phyloP scores from a whole-genome alignment of 2,797 vertebrate genomes.

The Paguma larvata region DNA sequence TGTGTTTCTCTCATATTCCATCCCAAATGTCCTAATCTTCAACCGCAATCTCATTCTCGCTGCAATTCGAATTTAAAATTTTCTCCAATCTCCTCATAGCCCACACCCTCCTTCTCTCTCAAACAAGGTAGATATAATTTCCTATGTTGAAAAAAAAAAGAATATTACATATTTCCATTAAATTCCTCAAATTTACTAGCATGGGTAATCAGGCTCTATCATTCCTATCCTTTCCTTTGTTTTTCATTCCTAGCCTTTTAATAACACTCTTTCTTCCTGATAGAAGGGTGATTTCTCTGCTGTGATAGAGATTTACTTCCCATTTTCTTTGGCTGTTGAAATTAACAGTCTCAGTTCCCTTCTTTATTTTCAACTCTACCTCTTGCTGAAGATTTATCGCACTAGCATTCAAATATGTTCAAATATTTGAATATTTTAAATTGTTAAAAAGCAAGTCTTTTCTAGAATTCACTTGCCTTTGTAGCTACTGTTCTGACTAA shows the following conservation, averaged over 20 bases:
- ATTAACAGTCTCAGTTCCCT: background rate
- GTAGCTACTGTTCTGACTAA: background rate
- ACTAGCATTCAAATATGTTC: background rate
- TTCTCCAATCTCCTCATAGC: background rate
- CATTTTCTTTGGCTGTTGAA: background rate
- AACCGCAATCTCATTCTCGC: background rate
- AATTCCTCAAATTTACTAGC: background rate
- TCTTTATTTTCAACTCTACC: background rate
- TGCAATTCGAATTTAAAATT: background rate
- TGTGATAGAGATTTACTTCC: background rate
- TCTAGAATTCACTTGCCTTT: background rate
- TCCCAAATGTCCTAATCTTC: background rate
- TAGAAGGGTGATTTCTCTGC: background rate
- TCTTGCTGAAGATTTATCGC: background rate
- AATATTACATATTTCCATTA: background rate
- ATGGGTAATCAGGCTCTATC: background rate
- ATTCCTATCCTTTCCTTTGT: background rate
- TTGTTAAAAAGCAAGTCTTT: background rate
- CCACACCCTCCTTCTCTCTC: background rate
- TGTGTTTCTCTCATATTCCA: background rate
- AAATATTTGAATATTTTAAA: background rate
- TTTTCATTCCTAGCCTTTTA: background rate
- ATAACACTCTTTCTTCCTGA: background rate
- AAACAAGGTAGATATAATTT: background rate
- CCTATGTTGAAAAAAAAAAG: background rate